phyloP scores from a whole-genome alignment of 2,888 invertebrate genomes.

The Phasia obesa region DNA sequence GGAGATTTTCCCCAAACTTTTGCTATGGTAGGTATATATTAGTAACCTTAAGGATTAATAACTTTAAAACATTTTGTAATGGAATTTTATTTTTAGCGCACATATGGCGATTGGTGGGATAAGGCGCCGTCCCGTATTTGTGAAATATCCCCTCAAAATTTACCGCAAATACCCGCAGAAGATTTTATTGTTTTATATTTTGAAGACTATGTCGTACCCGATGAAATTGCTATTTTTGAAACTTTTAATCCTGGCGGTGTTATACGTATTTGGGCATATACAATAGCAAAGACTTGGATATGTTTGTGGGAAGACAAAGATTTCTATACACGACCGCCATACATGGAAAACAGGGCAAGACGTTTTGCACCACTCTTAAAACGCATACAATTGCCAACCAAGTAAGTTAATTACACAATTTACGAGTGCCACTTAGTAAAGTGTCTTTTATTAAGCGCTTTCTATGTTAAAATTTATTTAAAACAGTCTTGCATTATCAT shows the following conservation, averaged over 20 bases:
- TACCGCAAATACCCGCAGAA: constrained; percentile 86
- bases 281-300: constrained; percentile 85
- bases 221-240: constrained; percentile 88
- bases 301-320: constrained; percentile 88
- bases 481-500: no score
- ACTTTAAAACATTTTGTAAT: neutral
- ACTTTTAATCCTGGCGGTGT: constrained; percentile 94
- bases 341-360: constrained; percentile 84
- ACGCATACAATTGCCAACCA: constrained; percentile 84
- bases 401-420: constrained; percentile 83
- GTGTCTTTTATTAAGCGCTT: no score
- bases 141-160: constrained; percentile 90
- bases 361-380: constrained; percentile 90
- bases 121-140: constrained; percentile 88
- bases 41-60: no score
- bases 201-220: constrained; percentile 81
- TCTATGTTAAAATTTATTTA: no score
- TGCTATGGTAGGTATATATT: constrained; percentile 88
- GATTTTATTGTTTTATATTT: constrained; percentile 87
- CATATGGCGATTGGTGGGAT: constrained; percentile 93
- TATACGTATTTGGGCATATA: constrained; percentile 89
- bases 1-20: constrained; percentile 96
- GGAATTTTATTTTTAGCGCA: constrained; percentile 85
- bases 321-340: constrained; percentile 66
- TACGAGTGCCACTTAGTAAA: no score